These are phyloP conservation scores for Sclerodermus sp. DNA, from an alignment of 2,888 invertebrate species.

Conservation along the genomic window DNA sequence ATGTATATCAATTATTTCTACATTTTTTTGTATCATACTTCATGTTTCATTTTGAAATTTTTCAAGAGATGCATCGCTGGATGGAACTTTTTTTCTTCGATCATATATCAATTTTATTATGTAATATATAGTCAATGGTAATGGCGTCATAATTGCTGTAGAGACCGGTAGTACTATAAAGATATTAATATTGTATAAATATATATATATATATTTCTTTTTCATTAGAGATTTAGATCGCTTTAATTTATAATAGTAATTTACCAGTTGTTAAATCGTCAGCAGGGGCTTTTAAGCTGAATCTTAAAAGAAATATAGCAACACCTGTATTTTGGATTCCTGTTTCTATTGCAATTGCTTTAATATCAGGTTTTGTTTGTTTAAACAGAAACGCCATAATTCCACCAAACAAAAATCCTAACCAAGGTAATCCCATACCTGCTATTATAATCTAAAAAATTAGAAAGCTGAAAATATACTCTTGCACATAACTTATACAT, in stretches of 20 bases:
- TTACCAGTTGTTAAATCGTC: constrained; percentile 85
- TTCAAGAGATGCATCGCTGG: constrained; percentile 30
- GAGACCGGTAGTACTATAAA: constrained; percentile 82
- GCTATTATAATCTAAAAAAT: constrained; percentile 72
- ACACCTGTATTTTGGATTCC: constrained; percentile 94
- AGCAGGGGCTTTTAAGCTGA: constrained; percentile 80
- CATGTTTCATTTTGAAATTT: constrained; percentile 32
- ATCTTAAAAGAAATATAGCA: constrained; percentile 82
- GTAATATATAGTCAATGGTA: constrained; percentile 70
- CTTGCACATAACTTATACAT: neutral
- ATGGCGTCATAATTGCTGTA: constrained; percentile 90
- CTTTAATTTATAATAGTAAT: no score
- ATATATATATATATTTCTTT: no score
- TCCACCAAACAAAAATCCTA: constrained; percentile 77
- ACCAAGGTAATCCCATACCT: constrained; percentile 80
- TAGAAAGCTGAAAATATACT: neutral
- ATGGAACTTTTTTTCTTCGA: constrained; percentile 18
- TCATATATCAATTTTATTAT: constrained; percentile 37
- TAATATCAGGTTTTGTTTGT: constrained; percentile 68
- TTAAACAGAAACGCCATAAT: constrained; percentile 63
- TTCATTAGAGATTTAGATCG: neutral
- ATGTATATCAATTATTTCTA: no score
- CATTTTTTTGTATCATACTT: no score
- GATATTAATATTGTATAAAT: no score
- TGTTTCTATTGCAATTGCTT: constrained; percentile 92